Evolutionary conservation across 2,113 vertebrate genomes (phyloP).

Genomic region (Bos taurus): DNA sequence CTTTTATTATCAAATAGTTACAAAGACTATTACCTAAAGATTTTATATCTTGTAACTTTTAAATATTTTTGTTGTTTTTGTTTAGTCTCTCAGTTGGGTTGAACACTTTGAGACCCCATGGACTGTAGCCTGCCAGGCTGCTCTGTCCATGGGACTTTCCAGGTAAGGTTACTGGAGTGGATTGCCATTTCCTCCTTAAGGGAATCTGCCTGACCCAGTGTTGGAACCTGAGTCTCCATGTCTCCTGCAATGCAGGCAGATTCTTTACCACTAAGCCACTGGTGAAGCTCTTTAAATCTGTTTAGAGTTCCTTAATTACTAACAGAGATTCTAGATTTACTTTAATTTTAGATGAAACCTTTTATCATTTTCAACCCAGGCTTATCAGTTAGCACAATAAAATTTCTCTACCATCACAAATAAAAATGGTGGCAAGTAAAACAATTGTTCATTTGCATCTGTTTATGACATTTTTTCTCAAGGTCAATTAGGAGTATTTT

Average conservation of each 20-base stretch:
- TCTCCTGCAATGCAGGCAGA: not conserved
- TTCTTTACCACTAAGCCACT: not conserved
- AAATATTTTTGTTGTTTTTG: not conserved
- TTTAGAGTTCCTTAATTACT: not conserved
- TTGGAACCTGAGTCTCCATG: not conserved
- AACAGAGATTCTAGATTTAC: not conserved
- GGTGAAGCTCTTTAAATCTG: not conserved
- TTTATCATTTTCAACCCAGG: not conserved
- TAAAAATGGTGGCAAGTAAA: not conserved
- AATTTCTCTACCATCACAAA: not conserved
- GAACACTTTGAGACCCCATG: not conserved
- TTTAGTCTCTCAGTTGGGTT: not conserved
- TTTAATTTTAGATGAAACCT: not conserved
- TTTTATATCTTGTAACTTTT: not conserved
- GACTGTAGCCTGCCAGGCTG: not conserved
- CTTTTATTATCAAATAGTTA: not conserved
- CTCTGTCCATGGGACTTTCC: not conserved
- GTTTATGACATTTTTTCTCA: not conserved
- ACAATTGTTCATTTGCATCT: conserved; percentile 22
- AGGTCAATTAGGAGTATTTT: not conserved
- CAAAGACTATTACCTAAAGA: not conserved
- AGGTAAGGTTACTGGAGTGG: not conserved
- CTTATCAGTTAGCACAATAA: not conserved
- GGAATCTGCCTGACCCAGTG: not conserved
- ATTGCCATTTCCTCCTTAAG: not conserved